Percentiles rank a stretch among this genome's conserved stretches.
Evolutionary conservation across 2,888 invertebrate species (phyloP).

Genomic region (Patella depressa): DNA sequence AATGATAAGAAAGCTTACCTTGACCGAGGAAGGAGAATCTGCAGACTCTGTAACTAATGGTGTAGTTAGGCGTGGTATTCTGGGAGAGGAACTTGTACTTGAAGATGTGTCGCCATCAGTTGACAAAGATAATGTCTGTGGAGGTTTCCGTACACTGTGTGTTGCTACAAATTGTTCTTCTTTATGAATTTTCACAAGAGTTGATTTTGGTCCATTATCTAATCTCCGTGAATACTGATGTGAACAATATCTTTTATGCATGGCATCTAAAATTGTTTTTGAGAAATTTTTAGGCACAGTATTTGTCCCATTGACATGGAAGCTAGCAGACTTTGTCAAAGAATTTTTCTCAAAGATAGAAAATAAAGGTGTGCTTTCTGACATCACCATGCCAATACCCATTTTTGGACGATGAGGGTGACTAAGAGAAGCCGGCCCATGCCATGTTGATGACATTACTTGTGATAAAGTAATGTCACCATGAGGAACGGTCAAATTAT

Average conservation of each 20-base stretch:
- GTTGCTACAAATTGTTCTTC: conserved; percentile 1
- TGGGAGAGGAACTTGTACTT: background rate
- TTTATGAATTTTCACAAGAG: background rate
- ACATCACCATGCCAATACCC: conserved; percentile 34
- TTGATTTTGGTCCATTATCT: conserved; percentile 22
- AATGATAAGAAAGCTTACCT: too few species aligned
- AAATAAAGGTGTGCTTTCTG: conserved; percentile 23
- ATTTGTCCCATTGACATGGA: background rate
- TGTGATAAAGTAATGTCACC: background rate
- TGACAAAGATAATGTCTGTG: background rate
- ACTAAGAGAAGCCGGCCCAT: conserved; percentile 41
- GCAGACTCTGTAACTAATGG: too few species aligned
- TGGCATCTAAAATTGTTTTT: conserved; percentile 56
- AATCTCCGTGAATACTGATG: conserved; percentile 51
- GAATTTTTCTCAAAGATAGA: background rate
- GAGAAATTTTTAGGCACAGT: conserved; percentile 36
- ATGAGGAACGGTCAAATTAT: background rate
- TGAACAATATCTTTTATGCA: conserved; percentile 63
- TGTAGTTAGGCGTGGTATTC: too few species aligned
- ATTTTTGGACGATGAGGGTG: conserved; percentile 22
- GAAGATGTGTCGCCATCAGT: background rate
- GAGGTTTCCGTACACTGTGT: background rate
- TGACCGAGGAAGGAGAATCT: too few species aligned
- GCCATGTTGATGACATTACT: conserved; percentile 58
- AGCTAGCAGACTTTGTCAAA: background rate